phyloP scores from a whole-genome alignment of 2,113 vertebrate genomes.

The Microtus richardsoni region DNA sequence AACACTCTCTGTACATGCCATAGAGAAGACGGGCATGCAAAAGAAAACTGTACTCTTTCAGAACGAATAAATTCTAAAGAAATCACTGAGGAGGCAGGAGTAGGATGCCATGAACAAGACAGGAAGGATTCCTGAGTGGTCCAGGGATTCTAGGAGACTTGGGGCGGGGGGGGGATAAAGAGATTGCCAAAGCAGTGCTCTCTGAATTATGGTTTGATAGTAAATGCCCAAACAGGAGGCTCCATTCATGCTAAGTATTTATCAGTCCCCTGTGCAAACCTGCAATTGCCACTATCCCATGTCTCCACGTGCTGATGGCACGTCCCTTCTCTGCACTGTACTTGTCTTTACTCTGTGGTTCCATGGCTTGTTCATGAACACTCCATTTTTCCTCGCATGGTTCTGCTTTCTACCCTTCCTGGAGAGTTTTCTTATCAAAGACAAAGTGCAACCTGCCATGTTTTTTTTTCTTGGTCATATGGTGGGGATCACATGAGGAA shows the following conservation, averaged over 20 bases:
- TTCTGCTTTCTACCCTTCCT: not conserved
- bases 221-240: not conserved
- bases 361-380: not conserved
- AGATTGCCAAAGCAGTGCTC: not conserved
- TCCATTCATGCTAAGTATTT: not conserved
- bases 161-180: not conserved
- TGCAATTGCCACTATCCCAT: too few species aligned
- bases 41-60: not conserved
- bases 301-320: not conserved
- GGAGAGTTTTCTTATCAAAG: not conserved
- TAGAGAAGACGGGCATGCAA: not conserved
- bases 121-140: not conserved
- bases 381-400: not conserved
- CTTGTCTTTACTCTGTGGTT: not conserved
- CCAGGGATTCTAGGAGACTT: not conserved
- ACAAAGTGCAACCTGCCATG: not conserved
- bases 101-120: not conserved
- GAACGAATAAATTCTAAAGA: not conserved
- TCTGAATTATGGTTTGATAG: not conserved
- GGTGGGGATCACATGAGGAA: not conserved
- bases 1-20: not conserved
- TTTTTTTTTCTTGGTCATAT: not conserved
- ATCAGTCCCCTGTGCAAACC: not conserved
- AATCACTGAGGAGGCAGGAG: not conserved
- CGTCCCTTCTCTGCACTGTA: not conserved